Conservation (phyloP, 2,113 vertebrate species). For the Ceyx margarethae region DNA sequence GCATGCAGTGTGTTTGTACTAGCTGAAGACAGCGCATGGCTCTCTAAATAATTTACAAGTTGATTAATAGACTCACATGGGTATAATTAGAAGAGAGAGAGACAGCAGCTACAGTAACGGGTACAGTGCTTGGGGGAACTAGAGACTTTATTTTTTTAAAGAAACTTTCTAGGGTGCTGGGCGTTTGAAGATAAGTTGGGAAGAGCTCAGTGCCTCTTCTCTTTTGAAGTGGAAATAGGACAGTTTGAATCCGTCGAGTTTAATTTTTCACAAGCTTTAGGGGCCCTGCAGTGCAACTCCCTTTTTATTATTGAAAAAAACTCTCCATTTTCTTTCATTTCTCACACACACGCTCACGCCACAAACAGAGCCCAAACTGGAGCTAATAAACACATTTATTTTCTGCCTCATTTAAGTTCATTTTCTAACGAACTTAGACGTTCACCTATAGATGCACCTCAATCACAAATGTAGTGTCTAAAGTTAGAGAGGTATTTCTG, state of each 20-base stretch:
- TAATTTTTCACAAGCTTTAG: slow-evolving; percentile 99
- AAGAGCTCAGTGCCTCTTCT: slow-evolving; percentile 90
- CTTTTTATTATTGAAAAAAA: slow-evolving; percentile 90
- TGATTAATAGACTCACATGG: slow-evolving; percentile 99
- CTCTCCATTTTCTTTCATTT: slow-evolving; percentile 75
- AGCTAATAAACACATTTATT: slow-evolving; percentile 67
- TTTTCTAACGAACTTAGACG: background rate
- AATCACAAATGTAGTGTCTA: background rate
- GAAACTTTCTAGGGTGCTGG: slow-evolving; percentile 89
- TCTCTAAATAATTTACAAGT: slow-evolving; percentile 99
- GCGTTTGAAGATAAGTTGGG: slow-evolving; percentile 95
- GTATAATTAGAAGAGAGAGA: slow-evolving; percentile 99
- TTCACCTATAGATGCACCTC: background rate
- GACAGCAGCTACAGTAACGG: slow-evolving; percentile 93
- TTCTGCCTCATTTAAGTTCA: slow-evolving; percentile 34
- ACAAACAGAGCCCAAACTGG: slow-evolving; percentile 13
- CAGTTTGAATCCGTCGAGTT: slow-evolving; percentile 99
- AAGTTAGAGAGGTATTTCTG: slow-evolving; percentile 40
- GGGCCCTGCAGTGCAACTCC: slow-evolving; percentile 86
- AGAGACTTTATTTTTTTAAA: slow-evolving; percentile 83
- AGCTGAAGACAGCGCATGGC: slow-evolving; percentile 89
- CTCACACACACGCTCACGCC: background rate
- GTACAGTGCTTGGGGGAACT: slow-evolving; percentile 96
- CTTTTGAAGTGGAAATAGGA: slow-evolving; percentile 99
- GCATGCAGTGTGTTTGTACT: slow-evolving; percentile 84